Evolutionary conservation across 64 coral and sea anemone genomes (phyloP), one percentile per base, ranked within the genome.

Genomic region (Montipora efflorescens): DNA sequence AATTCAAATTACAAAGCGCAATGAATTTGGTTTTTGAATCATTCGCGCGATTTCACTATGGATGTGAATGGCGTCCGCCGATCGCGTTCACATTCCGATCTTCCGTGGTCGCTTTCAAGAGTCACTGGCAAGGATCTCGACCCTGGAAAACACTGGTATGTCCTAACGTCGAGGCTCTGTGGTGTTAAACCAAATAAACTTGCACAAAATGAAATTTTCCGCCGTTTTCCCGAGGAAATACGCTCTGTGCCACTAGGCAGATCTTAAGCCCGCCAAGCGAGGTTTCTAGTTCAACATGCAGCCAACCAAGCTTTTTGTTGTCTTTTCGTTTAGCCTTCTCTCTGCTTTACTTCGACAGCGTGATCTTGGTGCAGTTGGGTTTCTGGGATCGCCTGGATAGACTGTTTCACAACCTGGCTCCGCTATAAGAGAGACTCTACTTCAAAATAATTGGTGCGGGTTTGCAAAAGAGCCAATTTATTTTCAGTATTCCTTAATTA

Each of bases 231-330:
- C 0, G 90, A 83, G n/a, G 80, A 92, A 92, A 76, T 85, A 58
- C 15, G n/a, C 22, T 85, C 67, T 84, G 80, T 67, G 48, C 49
- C 51, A 76, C 50, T 49, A 64, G 18, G 14, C 28, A 66, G 68
- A 92, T 48, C 79, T 92, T 9, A 83, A 84, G 79, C 90, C 80
- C 23, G 70, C 79, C 52, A 91, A 51, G 2, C 19, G 68, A 91
- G 74, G 72, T 83, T 77, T 51, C 53, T 92, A 71, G 7, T 59
- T 92, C 67, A 76, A 92, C 80, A 92, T 12, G 67, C 79, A 92
- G 90, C 67, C 80, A 84, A 76, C 7, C 51, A 15, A 84, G 59
- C 70, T 76, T 16, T 53, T 47, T 84, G 69, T 78, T 78, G 76
- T 48, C 10, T 78, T 46, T 18, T 49, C 76, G 45, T 78, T 48